These are phyloP conservation scores for Dugesia japonica DNA, from an alignment of 2,888 invertebrate genomes.

Conservation along the genomic window DNA sequence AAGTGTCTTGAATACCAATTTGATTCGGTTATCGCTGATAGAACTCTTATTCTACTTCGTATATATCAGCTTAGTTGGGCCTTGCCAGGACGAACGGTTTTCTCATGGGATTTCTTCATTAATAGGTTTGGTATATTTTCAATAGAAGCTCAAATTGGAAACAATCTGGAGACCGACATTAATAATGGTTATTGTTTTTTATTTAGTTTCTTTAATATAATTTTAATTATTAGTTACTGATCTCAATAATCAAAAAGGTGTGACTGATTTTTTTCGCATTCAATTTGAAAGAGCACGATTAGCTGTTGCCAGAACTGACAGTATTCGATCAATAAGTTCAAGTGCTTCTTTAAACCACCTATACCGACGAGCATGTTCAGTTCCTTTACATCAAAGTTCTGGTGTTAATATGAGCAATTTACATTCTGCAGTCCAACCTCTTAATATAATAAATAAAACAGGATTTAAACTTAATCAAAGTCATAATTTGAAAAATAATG, in stretches of 20 bases:
- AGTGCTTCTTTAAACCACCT: conserved; percentile 82
- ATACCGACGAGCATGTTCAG: conserved; percentile 79
- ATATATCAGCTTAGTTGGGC: conserved; percentile 83
- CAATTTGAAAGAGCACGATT: conserved; percentile 32
- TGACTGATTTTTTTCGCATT: conserved; percentile 27
- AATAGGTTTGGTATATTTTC: conserved; percentile 84
- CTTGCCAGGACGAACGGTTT: conserved; percentile 68
- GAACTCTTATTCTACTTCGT: conserved; percentile 84
- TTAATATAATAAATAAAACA: neutral
- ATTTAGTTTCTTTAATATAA: neutral
- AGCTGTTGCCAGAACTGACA: conserved; percentile 42
- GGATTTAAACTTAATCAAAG: neutral
- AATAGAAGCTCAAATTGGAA: conserved; percentile 79
- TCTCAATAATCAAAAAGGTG: conserved; percentile 33
- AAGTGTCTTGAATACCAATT: conserved; percentile 92
- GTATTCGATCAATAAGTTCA: conserved; percentile 63
- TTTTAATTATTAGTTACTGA: conserved; percentile 20
- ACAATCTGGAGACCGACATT: conserved; percentile 51
- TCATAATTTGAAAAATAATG: neutral
- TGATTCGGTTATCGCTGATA: conserved; percentile 82
- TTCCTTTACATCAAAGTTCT: conserved; percentile 53
- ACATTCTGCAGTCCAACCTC: neutral
- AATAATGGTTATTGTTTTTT: conserved; percentile 49
- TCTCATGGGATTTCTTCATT: conserved; percentile 92
- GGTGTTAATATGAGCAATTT: neutral